phyloP scores from a whole-genome alignment of 2,797 vertebrate species.

The Anabacerthia variegaticeps region DNA sequence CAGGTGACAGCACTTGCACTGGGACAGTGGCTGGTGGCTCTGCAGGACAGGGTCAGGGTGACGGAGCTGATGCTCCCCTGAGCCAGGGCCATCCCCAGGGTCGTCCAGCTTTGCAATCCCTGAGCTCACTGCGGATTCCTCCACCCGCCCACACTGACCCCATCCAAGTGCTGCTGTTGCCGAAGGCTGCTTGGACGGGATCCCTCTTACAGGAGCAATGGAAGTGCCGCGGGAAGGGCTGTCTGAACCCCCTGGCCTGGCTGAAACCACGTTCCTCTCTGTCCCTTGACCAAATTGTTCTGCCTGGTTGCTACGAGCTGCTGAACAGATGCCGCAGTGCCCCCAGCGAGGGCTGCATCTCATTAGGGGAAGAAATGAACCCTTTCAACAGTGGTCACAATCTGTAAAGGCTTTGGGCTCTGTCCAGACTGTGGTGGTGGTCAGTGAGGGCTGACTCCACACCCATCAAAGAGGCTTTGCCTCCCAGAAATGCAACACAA shows the following conservation, averaged over 20 bases:
- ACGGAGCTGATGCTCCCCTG: neutral
- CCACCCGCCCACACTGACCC: neutral
- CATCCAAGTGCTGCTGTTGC: accelerated
- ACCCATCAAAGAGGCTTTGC: neutral
- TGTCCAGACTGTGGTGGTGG: conserved; percentile 9
- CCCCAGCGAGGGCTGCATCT: conserved; percentile 45
- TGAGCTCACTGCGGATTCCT: neutral
- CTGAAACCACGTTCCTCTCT: neutral
- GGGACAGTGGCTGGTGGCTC: neutral
- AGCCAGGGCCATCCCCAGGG: neutral
- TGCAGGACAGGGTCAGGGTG: neutral
- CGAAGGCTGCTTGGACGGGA: neutral
- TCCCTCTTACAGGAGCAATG: neutral
- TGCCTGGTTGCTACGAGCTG: neutral
- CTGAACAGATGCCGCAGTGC: conserved; percentile 29
- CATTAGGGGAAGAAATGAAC: conserved; percentile 52
- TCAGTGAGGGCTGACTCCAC: neutral
- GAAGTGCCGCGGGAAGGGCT: neutral
- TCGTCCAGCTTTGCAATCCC: neutral
- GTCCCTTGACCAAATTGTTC: neutral
- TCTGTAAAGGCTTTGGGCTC: conserved; percentile 33
- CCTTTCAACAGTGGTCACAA: conserved; percentile 33
- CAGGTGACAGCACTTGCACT: neutral
- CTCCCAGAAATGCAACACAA: neutral
- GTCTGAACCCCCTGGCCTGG: neutral